These are phyloP conservation scores for Knipowitschia caucasica DNA, from an alignment of 2,797 vertebrate species.

Conservation along the genomic window DNA sequence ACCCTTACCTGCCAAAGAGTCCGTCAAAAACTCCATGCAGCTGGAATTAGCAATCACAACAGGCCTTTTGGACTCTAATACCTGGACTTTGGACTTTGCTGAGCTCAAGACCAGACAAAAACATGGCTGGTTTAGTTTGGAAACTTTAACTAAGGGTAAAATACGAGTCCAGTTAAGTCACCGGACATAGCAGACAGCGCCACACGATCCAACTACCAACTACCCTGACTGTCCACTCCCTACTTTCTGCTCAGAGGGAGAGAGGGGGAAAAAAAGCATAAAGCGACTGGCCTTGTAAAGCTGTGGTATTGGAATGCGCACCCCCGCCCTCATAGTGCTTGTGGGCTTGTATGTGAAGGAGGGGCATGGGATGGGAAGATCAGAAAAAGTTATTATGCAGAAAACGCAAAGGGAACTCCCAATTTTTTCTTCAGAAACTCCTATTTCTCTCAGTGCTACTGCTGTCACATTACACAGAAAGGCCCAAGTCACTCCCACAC, in stretches of 20 bases:
- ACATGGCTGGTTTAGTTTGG: slow-evolving; percentile 23
- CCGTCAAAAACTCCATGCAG: slow-evolving; percentile 41
- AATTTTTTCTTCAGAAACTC: no score
- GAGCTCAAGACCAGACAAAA: slow-evolving; percentile 22
- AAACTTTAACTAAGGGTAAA: slow-evolving; percentile 25
- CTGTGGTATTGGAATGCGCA: slow-evolving; percentile 75
- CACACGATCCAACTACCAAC: slow-evolving; percentile 43
- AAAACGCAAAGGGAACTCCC: slow-evolving; percentile 27
- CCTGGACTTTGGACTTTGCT: slow-evolving; percentile 49
- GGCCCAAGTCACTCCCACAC: slow-evolving; percentile 10
- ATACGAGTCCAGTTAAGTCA: slow-evolving; percentile 11
- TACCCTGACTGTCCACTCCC: slow-evolving; percentile 31
- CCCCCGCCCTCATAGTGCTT: slow-evolving; percentile 69
- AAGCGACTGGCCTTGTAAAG: slow-evolving; percentile 78
- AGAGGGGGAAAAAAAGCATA: slow-evolving; percentile 34
- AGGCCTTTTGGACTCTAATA: slow-evolving; percentile 67
- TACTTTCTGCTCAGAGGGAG: slow-evolving; percentile 16
- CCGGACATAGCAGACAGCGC: slow-evolving; percentile 30
- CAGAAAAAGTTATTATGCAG: slow-evolving; percentile 54
- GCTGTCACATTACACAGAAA: slow-evolving; percentile 26
- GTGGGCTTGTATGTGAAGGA: slow-evolving; percentile 35
- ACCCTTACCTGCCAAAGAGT: slow-evolving; percentile 47
- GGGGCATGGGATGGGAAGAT: slow-evolving; percentile 43
- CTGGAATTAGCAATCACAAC: slow-evolving; percentile 42
- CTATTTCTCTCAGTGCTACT: slow-evolving; percentile 26